Base-by-base conservation (phyloP, 2,797 vertebrate genomes). In the Scolopax bukidnonensis region DNA sequence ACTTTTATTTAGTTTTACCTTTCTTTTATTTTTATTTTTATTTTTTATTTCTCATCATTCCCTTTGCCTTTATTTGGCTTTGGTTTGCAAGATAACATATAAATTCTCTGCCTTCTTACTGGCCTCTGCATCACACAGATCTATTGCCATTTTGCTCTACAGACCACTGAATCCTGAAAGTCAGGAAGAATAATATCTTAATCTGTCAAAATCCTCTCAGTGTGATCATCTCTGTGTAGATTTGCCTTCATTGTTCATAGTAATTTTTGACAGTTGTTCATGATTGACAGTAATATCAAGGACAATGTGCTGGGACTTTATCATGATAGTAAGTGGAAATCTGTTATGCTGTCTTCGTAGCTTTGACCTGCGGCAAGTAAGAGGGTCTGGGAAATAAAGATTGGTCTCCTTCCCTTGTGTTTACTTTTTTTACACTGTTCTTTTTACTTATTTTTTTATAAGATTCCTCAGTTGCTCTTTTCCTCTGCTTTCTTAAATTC, bases 201-300 rank as follows among this genome's bases (percentile, higher is more conserved):
- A 87, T 90, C 38, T 89, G 84, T 90, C 67, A 90, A 70, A 87
- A 57, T 18, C 6, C 27, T 61, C 48, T 57, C 15, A 43, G 7
- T 48, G 47, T 68, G 53, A 59, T 87, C 48, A 43, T 84, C 38
- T 84, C 60, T 50, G 51, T 76, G 32, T 69, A n/a, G 30, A 11
- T 60, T 36, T 50, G 23, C 45, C 27, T 83, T 59, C 57, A 61
- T 65, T 92, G 75, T 71, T 82, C 68, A 50, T 21, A 53, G 85
- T 78, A 60, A 82, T 90, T 95, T 94, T 45, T 94, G 91, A 48
- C 85, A 84, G 51, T 70, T 74, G 15, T 40, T 87, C 28, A 36
- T 96, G 77, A 85, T 2, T 68, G 90, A 77, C 88, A 76, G 21
- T 63, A 84, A 69, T 63, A 54, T 12, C 41, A 74, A 85, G 68